Evolutionary conservation across 2,113 vertebrate genomes (phyloP).

Genomic region (Passerina amoena): DNA sequence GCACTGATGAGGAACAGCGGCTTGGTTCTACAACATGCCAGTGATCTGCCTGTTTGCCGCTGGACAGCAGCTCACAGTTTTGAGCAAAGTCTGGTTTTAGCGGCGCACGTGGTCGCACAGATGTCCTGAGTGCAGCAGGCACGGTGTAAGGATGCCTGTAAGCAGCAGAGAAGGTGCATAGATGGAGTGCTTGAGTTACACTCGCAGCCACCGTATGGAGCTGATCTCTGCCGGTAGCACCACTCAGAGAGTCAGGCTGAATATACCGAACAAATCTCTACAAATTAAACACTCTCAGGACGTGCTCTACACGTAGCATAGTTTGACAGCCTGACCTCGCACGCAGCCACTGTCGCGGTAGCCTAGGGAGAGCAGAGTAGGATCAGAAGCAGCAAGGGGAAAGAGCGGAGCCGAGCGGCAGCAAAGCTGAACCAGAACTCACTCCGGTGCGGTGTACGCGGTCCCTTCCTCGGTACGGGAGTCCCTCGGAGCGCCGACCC

Average conservation of each 20-base stretch:
- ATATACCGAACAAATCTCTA: not conserved
- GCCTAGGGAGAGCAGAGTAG: not conserved
- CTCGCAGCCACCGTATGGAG: not conserved
- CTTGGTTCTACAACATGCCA: not conserved
- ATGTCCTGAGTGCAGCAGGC: not conserved
- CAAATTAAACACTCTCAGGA: not conserved
- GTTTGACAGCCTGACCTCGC: too few species aligned
- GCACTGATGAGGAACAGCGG: not conserved
- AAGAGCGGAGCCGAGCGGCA: not conserved
- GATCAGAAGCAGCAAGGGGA: not conserved
- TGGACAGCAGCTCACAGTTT: not conserved
- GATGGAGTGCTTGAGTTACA: not conserved
- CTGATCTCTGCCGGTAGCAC: accelerated
- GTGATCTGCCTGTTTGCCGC: not conserved
- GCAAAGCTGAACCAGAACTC: not conserved
- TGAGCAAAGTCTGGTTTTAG: not conserved
- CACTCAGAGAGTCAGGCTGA: not conserved
- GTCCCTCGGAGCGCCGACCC: not conserved
- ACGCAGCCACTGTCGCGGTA: accelerated
- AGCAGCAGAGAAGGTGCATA: not conserved
- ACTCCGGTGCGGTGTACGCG: not conserved
- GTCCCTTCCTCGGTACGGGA: not conserved
- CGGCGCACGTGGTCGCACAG: not conserved
- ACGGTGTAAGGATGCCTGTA: not conserved
- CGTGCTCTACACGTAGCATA: not conserved